phyloP scores from a whole-genome alignment of 2,888 invertebrate genomes.

The Volucella bombylans region DNA sequence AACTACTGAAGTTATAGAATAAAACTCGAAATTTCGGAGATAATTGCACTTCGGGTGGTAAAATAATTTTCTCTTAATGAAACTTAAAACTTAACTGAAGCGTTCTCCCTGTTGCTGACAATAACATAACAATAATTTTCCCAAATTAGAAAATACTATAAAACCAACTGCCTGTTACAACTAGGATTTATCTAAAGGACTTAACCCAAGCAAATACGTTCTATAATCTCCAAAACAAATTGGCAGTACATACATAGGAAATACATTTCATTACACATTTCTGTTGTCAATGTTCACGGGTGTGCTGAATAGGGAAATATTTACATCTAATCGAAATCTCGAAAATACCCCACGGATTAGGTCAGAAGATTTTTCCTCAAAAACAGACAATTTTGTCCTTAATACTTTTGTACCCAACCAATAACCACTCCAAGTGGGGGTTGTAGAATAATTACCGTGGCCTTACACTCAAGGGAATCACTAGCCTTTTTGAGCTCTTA shows the following conservation, averaged over 20 bases:
- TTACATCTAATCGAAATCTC: slow-evolving; percentile 19
- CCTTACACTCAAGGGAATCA: slow-evolving; percentile 31
- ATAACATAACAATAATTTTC: background rate
- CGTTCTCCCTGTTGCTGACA: background rate
- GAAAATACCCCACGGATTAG: slow-evolving; percentile 34
- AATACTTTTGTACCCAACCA: slow-evolving; percentile 31
- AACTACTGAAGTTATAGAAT: too few species aligned
- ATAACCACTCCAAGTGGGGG: slow-evolving; percentile 29
- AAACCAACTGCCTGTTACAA: background rate
- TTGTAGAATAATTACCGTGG: slow-evolving; percentile 41
- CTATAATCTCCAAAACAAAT: background rate
- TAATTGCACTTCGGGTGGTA: too few species aligned
- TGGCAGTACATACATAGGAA: background rate
- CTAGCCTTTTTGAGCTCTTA: background rate
- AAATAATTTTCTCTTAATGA: too few species aligned
- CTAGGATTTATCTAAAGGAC: background rate
- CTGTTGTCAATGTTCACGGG: too few species aligned
- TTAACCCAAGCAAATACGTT: background rate
- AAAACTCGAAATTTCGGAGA: too few species aligned
- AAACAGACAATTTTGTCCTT: background rate
- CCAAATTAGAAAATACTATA: background rate
- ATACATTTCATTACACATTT: background rate
- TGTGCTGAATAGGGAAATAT: background rate
- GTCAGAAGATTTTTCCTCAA: background rate
- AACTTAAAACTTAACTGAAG: background rate